Evolutionary conservation across 2,888 invertebrate species (phyloP), one percentile per base, ranked within the genome.

Genomic region (Acutogordius australiensis): DNA sequence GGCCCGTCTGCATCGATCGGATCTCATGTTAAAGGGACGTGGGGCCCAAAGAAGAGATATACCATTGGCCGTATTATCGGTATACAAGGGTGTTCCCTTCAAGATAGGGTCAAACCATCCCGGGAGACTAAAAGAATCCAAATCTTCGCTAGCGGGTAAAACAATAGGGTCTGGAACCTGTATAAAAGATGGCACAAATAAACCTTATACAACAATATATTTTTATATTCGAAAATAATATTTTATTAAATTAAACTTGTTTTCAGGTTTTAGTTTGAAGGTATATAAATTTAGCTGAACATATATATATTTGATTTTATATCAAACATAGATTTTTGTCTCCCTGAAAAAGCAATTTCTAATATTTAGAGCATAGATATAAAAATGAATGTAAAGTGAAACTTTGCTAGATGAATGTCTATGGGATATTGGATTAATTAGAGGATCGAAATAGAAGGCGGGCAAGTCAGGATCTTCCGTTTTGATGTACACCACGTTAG

Each of bases 401-500:
- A 58, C 62, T 58, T 67, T 69, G 62, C 68, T 69, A 28, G 68
- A 67, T 0, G 85, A 79, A 72, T 86, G 84, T 60, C 87, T 77
- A 69, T 91, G 90, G 1, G 94, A 87, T 66, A 99, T 97, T 0
- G 97, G 94, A 74, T 99, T 99, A 69, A 99, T 97, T 58, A 99
- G 76, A 0, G 97, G 97, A 75, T 99, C 97, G 73, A 94, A 99
- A 72, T 99, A 99, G 73, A 97, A 99, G 0, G 97, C 97, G 37
- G 97, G 97, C 61, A 99, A 75, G 74, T 99, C 97, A 2, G 97
- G 94, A 78, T 99, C 97, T 74, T 99, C 97, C 0, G 97, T 97
- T 76, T 97, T 97, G 67, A 99, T 99, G 72, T 85, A 99, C 0
- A 99, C 91, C 2, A 99, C 94, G 71, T 91, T 94, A 28, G 97